Evolutionary conservation across 2,113 vertebrate species (phyloP).

Genomic region (Callipepla californica): DNA sequence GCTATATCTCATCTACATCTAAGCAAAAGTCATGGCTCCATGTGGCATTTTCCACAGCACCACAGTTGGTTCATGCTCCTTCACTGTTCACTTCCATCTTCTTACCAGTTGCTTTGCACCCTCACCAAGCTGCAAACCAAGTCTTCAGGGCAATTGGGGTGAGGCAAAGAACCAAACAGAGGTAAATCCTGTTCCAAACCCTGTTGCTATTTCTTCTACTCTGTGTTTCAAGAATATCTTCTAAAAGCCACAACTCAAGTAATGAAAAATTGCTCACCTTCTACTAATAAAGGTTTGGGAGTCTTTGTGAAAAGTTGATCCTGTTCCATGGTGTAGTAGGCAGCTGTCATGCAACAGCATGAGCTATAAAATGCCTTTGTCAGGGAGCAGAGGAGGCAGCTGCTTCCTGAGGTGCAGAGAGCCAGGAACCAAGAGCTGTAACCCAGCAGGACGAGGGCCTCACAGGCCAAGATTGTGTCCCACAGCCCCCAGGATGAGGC

Average conservation of each 20-base stretch:
- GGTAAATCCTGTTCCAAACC: neutral
- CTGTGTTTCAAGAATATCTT: neutral
- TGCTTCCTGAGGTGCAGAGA: neutral
- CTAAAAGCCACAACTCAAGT: neutral
- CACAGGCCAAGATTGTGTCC: neutral
- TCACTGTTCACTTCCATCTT: neutral
- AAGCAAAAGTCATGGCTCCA: neutral
- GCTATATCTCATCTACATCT: neutral
- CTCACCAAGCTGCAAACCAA: neutral
- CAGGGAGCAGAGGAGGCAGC: neutral
- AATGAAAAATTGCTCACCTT: neutral
- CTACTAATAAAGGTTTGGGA: neutral
- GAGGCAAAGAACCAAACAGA: neutral
- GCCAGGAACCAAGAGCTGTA: neutral
- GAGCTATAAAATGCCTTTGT: neutral
- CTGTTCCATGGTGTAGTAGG: neutral
- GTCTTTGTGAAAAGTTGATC: neutral
- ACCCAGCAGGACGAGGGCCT: neutral
- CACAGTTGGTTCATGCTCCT: neutral
- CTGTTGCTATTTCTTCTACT: neutral
- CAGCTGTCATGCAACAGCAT: neutral
- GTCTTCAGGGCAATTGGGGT: neutral
- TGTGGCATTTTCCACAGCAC: neutral
- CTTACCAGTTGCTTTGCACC: neutral
- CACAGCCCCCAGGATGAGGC: fast-evolving